Base-by-base conservation (phyloP, 1,140 invertebrate species). In the Bombus picipes region DNA sequence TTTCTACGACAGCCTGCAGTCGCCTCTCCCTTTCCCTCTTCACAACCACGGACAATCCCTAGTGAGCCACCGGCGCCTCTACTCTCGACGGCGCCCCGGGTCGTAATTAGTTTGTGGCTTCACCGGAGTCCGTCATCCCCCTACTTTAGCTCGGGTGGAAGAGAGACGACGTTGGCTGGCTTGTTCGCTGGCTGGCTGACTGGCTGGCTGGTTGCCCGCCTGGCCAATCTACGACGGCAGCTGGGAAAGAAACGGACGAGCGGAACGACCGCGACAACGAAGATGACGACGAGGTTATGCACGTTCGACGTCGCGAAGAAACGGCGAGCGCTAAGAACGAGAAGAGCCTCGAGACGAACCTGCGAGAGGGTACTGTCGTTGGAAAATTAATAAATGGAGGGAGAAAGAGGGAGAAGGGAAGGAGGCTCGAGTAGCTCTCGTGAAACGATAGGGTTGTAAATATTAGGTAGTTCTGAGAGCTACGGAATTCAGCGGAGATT, bases 41-140 rank as follows among this genome's bases (percentile, higher is more conserved):
- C 65, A 57, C 43, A 47, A 37, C 15, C 75, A 84, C 77, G 81
- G 83, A 80, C 81, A 89, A 88, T 81, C 77, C 77, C 75, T 73
- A 82, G 84, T 76, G 77, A 74, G 77, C 86, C 86, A 87, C 68
- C 79, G 86, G 89, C 76, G 89, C 89, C 80, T 90, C 88, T 90
- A 92, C 92, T 93, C 90, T 92, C 92, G 88, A 93, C 90, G 92
- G 92, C 91, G 91, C 93, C 93, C 91, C 88, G 89, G 94, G 93
- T 93, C 91, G 94, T 93, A 95, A 95, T 95, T 94, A 94, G 94
- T 94, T 94, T 94, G 94, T 90, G 94, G 94, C 91, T 94, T 92
- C 89, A 71, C 62, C 90, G 88, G 88, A 89, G 91, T 92, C 93
- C 91, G 90, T 94, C 93, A 93, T 92, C 88, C 92, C 89, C 86